phyloP scores from a whole-genome alignment of 2,797 vertebrate species.

The Sebastes goodei region DNA sequence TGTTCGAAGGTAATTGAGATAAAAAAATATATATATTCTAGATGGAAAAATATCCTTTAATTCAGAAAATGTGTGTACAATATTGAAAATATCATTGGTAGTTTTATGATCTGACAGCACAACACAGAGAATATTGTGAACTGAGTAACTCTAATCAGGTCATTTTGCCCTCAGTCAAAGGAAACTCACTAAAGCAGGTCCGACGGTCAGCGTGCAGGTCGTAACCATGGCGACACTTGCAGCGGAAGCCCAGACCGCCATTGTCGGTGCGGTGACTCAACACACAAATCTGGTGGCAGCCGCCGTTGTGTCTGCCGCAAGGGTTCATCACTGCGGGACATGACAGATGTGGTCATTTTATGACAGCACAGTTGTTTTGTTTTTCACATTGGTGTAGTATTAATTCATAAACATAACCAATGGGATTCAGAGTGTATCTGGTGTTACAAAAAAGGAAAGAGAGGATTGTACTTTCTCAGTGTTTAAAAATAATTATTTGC shows the following conservation, averaged over 20 bases:
- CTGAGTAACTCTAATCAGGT: not conserved
- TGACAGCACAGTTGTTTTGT: not conserved
- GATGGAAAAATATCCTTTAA: not conserved
- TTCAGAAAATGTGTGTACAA: not conserved
- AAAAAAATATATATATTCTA: not conserved
- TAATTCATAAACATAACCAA: not conserved
- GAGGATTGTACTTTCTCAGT: not conserved
- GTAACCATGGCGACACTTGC: slow-evolving; percentile 82
- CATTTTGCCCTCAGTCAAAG: not conserved
- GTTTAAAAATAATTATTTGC: too few species aligned
- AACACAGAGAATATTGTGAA: not conserved
- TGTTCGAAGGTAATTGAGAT: not conserved
- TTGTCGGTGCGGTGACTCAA: slow-evolving; percentile 80
- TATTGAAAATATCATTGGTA: not conserved
- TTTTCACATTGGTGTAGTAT: not conserved
- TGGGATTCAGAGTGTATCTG: not conserved
- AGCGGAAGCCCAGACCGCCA: slow-evolving; percentile 79
- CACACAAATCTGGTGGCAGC: slow-evolving; percentile 83
- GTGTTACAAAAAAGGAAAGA: not conserved
- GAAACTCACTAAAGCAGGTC: slow-evolving; percentile 77
- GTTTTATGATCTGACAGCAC: not conserved
- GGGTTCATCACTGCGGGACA: slow-evolving; percentile 75
- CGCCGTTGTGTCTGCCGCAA: slow-evolving; percentile 80
- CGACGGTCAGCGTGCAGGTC: slow-evolving; percentile 73
- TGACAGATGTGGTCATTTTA: not conserved